These are phyloP conservation scores for Caenorhabditis imperialis DNA, from an alignment of 2,888 invertebrate genomes.

Conservation along the genomic window DNA sequence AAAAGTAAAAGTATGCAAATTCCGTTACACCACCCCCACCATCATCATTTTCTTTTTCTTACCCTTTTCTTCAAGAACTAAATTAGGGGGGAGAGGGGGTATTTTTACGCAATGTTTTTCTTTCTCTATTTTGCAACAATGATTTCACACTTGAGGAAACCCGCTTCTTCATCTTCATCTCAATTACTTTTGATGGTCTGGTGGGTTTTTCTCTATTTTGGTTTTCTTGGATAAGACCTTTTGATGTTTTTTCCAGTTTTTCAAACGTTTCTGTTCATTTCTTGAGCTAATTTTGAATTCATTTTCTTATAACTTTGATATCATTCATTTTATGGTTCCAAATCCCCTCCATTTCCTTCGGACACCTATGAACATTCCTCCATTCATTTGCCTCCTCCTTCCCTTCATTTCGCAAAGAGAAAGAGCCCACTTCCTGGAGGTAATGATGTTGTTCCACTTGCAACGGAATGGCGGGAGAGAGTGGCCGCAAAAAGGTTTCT, in stretches of 20 bases:
- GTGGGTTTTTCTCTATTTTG: too few species aligned
- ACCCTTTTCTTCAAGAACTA: neutral
- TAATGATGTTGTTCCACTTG: constrained; percentile 51
- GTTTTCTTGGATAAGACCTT: too few species aligned
- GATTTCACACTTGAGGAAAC: constrained; percentile 47
- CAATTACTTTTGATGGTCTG: too few species aligned
- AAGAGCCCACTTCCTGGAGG: constrained; percentile 40
- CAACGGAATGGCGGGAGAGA: too few species aligned
- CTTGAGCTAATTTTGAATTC: too few species aligned
- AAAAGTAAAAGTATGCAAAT: too few species aligned
- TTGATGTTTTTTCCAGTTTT: too few species aligned
- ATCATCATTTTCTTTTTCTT: constrained; percentile 8
- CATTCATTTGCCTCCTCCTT: constrained; percentile 35
- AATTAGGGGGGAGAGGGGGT: constrained; percentile 4
- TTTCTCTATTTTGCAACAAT: constrained; percentile 45
- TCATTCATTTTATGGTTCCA: neutral
- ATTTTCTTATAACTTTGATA: too few species aligned
- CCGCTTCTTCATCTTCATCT: constrained; percentile 31
- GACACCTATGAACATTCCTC: constrained; percentile 36
- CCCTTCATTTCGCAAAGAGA: constrained; percentile 17
- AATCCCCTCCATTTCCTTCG: constrained; percentile 1
- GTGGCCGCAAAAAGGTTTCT: too few species aligned
- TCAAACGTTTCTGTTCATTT: too few species aligned
- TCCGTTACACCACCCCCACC: too few species aligned
- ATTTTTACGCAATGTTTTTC: constrained; percentile 34